A percentile compares a stretch with the other conserved stretches of the same genome.
Conservation (phyloP, 2,797 vertebrate genomes). For the Mormyrops attenuatus region DNA sequence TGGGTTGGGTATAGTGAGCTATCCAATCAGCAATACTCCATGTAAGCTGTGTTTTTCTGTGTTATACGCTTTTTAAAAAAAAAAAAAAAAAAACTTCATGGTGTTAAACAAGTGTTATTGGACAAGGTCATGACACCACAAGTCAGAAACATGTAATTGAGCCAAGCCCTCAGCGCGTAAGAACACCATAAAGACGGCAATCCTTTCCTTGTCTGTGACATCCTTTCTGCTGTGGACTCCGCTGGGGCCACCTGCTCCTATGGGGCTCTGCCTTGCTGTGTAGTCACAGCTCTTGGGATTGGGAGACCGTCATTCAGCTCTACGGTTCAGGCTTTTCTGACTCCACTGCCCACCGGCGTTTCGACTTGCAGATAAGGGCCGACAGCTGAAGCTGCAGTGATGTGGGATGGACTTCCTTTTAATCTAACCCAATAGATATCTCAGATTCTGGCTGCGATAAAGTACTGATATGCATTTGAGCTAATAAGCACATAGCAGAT, state of each 20-base stretch:
- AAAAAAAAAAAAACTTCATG: too few relatives aligned
- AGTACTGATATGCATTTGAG: constrained; percentile 1
- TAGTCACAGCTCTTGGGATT: constrained; percentile 21
- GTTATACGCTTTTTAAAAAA: not conserved
- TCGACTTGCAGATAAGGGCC: constrained; percentile 56
- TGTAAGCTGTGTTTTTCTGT: not conserved
- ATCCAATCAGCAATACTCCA: not conserved
- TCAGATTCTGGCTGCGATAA: constrained; percentile 37
- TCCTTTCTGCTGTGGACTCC: not conserved
- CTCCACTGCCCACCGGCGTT: constrained; percentile 64
- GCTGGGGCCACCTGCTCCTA: not conserved
- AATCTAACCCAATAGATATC: constrained; percentile 48
- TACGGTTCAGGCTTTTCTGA: constrained; percentile 33
- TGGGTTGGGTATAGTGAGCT: not conserved
- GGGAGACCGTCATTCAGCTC: constrained; percentile 28
- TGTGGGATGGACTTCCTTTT: constrained; percentile 54
- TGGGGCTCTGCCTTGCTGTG: not conserved
- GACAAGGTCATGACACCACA: not conserved
- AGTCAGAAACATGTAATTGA: not conserved
- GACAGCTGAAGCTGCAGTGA: constrained; percentile 64
- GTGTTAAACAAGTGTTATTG: not conserved
- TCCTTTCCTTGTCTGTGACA: not conserved
- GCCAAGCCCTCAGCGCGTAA: not conserved
- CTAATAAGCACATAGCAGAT: not conserved
- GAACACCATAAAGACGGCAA: not conserved